These are phyloP conservation scores for Sesamia nonagrioides DNA, from an alignment of 1,140 invertebrate genomes.

Conservation along the genomic window DNA sequence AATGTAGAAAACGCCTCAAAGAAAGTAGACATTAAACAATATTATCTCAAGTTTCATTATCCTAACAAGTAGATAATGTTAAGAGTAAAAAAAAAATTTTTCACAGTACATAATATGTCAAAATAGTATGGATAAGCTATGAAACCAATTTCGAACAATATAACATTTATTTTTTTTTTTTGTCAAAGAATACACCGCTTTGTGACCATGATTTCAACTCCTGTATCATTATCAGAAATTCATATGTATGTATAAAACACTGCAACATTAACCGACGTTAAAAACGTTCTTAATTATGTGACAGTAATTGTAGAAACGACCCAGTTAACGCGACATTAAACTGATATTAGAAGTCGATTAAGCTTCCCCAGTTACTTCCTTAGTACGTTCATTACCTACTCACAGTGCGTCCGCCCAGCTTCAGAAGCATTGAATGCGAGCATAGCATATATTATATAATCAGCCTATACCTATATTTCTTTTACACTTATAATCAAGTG, in stretches of 20 bases:
- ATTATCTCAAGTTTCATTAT: no score
- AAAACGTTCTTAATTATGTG: constrained; percentile 26
- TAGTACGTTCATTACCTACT: constrained; percentile 23
- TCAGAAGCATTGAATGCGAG: not conserved
- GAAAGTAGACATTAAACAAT: no score
- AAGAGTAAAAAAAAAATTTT: no score
- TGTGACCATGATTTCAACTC: not conserved
- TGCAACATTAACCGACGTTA: not conserved
- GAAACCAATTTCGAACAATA: no score
- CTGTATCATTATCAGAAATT: not conserved
- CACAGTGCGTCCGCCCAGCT: not conserved
- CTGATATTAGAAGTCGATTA: constrained; percentile 40
- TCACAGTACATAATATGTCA: no score
- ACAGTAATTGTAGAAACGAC: constrained; percentile 32
- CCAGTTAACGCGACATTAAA: constrained; percentile 41
- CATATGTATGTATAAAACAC: not conserved
- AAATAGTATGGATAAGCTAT: no score
- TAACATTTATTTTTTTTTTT: no score
- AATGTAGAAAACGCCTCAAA: no score
- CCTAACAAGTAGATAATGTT: no score
- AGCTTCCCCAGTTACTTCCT: constrained; percentile 28
- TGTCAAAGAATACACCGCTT: no score
- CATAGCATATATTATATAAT: not conserved
- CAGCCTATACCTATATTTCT: no score
- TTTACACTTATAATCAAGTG: no score